phyloP scores from a whole-genome alignment of 2,797 vertebrate species.

The Bradypus variegatus region DNA sequence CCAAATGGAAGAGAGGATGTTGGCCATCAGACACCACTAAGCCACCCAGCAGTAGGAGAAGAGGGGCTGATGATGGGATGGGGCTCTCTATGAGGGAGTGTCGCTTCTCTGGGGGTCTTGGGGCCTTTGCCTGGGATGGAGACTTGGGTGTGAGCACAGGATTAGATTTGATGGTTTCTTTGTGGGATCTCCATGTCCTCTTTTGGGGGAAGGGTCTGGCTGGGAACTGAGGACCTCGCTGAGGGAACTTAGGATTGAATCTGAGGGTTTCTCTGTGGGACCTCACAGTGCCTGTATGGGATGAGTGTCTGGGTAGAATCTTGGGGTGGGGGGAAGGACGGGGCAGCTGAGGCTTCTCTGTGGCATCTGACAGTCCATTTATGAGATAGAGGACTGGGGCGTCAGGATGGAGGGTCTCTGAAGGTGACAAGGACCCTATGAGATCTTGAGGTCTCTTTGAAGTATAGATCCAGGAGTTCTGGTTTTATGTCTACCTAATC shows the following conservation, averaged over 20 bases:
- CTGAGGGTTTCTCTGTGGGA: neutral
- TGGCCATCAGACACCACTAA: neutral
- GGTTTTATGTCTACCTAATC: neutral
- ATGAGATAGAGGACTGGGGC: neutral
- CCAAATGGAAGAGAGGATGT: neutral
- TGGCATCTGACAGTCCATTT: neutral
- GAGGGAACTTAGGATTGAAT: neutral
- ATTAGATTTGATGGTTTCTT: neutral
- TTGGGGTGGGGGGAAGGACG: no score
- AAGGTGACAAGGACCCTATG: neutral
- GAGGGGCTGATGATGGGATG: neutral
- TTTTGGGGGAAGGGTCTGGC: neutral
- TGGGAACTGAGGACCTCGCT: neutral
- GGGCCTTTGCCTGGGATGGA: neutral
- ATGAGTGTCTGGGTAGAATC: neutral
- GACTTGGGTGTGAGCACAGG: neutral
- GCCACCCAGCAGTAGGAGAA: neutral
- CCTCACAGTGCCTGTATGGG: neutral
- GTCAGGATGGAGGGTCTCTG: no score
- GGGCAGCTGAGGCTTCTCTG: neutral
- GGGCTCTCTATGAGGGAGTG: neutral
- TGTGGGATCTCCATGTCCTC: neutral
- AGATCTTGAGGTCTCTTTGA: neutral
- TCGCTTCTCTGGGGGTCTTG: neutral
- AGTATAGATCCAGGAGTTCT: neutral